These are phyloP conservation scores for Eumaeus atala DNA, from an alignment of 1,140 invertebrate species.

Conservation along the genomic window DNA sequence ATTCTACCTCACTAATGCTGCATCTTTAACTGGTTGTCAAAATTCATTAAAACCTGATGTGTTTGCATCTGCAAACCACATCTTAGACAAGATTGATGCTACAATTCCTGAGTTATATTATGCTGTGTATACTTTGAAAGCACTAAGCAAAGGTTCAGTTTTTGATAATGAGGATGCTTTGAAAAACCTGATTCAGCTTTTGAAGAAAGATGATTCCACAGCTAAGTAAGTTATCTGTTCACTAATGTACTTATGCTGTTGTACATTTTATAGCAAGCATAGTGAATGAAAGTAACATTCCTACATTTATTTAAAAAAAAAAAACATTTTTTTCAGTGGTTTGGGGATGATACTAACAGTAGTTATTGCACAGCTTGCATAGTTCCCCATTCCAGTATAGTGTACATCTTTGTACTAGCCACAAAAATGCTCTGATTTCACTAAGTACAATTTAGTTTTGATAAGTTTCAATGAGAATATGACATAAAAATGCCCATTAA, in stretches of 20 bases:
- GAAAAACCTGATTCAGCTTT: constrained; percentile 78
- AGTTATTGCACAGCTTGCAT: too few species aligned
- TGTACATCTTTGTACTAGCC: too few species aligned
- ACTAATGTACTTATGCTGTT: too few species aligned
- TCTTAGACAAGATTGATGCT: constrained; percentile 54
- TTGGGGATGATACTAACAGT: too few species aligned
- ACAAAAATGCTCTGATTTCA: too few species aligned
- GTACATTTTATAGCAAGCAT: too few species aligned
- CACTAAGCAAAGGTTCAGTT: constrained; percentile 53
- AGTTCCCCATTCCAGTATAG: too few species aligned
- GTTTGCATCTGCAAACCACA: constrained; percentile 34
- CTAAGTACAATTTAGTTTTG: too few species aligned
- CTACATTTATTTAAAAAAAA: too few species aligned
- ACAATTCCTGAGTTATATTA: constrained; percentile 57
- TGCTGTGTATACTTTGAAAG: constrained; percentile 58
- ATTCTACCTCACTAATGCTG: constrained; percentile 59
- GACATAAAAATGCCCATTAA: background rate
- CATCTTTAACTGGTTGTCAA: constrained; percentile 45
- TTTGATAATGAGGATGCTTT: constrained; percentile 75
- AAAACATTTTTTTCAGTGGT: too few species aligned
- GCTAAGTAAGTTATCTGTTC: constrained; percentile 75
- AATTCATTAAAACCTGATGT: constrained; percentile 56
- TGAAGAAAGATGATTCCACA: constrained; percentile 86
- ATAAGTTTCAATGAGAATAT: too few species aligned
- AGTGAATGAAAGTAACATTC: too few species aligned